Evolutionary conservation across 2,113 vertebrate species (phyloP).

Genomic region (Bujurquina vittata): DNA sequence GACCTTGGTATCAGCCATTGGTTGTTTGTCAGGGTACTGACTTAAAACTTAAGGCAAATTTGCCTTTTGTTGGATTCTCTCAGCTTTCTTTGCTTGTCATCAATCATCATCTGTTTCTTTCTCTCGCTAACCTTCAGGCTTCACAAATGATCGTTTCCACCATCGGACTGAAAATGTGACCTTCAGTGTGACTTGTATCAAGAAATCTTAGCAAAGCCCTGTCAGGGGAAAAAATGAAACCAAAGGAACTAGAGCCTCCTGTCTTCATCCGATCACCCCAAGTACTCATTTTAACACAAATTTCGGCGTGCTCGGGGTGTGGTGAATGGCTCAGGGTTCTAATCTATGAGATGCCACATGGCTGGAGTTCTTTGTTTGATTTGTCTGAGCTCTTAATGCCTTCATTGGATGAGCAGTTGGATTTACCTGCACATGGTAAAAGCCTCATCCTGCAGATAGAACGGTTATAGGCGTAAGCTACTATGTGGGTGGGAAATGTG

Average conservation of each 20-base stretch:
- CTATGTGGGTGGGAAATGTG: neutral
- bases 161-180: conserved; percentile 40
- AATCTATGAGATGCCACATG: conserved; percentile 37
- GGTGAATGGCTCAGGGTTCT: conserved; percentile 11
- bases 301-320: neutral
- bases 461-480: neutral
- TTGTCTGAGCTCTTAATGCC: conserved; percentile 68
- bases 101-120: conserved; percentile 21
- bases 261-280: neutral
- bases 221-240: neutral
- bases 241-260: neutral
- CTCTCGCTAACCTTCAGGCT: neutral
- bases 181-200: conserved; percentile 24
- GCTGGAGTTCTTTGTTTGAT: conserved; percentile 50
- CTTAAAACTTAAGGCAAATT: conserved; percentile 56
- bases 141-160: conserved; percentile 18
- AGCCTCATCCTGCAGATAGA: conserved; percentile 4
- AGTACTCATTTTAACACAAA: neutral
- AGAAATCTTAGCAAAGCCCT: conserved; percentile 19
- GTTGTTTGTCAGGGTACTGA: conserved; percentile 42
- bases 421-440: conserved; percentile 67
- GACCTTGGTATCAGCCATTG: conserved; percentile 42
- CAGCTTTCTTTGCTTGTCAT: conserved; percentile 4
- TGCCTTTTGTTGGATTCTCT: neutral
- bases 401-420: conserved; percentile 69